phyloP scores from a whole-genome alignment of 2,797 vertebrate species.

The Myotis vivesi region DNA sequence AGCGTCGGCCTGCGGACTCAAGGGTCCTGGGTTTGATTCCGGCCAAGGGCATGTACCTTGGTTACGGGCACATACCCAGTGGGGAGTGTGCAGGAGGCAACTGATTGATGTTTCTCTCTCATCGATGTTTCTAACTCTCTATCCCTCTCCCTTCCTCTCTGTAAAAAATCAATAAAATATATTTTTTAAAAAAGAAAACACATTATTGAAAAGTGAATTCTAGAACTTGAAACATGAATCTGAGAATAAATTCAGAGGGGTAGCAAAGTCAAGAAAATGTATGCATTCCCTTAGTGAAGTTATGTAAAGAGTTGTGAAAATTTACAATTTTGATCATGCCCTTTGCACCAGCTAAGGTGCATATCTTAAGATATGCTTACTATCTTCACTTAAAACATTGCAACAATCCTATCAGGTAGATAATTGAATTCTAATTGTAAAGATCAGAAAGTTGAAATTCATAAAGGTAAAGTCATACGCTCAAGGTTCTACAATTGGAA shows the following conservation, averaged over 20 bases:
- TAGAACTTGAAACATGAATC: background rate
- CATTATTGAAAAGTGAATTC: background rate
- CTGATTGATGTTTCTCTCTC: too few relatives aligned
- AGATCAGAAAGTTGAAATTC: slow-evolving; percentile 9
- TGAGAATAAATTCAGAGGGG: background rate
- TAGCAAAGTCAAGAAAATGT: background rate
- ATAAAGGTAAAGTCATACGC: background rate
- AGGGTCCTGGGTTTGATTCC: too few relatives aligned
- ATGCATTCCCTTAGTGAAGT: background rate
- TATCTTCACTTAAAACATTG: slow-evolving; percentile 20
- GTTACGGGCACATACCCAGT: too few relatives aligned
- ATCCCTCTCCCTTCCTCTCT: too few relatives aligned
- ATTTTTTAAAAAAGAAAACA: background rate
- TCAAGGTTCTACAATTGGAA: slow-evolving; percentile 10
- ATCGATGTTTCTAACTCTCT: too few relatives aligned
- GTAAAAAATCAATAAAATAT: too few relatives aligned
- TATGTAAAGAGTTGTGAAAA: slow-evolving; percentile 28
- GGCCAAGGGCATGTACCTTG: too few relatives aligned
- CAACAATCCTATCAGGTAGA: background rate
- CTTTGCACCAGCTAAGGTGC: background rate
- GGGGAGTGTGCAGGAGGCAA: too few relatives aligned
- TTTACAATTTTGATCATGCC: background rate
- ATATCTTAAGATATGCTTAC: background rate
- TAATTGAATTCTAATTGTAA: slow-evolving; percentile 9
- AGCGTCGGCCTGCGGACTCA: too few relatives aligned